Conservation (phyloP, 2,113 vertebrate genomes). For the Atherinomorus stipes region DNA sequence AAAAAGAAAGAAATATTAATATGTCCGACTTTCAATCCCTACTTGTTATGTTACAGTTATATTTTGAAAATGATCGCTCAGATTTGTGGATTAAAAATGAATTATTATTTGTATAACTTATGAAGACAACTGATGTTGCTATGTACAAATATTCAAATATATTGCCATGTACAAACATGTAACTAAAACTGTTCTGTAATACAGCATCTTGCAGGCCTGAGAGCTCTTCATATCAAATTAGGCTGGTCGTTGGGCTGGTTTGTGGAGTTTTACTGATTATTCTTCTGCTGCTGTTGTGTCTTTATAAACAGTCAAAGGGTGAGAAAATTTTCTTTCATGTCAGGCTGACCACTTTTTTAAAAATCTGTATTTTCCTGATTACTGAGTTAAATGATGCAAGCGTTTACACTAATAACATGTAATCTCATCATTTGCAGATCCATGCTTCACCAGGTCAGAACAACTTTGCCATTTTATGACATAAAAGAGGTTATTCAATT, state of each 20-base stretch:
- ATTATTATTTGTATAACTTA: no score
- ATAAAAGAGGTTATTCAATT: neutral
- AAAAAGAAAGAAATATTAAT: no score
- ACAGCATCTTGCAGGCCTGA: rapidly evolving
- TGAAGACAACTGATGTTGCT: no score
- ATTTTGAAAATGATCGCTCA: no score
- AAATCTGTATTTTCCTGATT: neutral
- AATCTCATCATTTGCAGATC: conserved; percentile 22
- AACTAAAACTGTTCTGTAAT: neutral
- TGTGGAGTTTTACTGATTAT: neutral
- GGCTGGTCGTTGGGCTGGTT: neutral
- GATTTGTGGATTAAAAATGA: no score
- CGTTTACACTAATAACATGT: neutral
- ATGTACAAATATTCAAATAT: no score
- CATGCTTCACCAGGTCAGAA: conserved; percentile 2
- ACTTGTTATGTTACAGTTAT: no score
- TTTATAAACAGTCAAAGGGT: conserved; percentile 41
- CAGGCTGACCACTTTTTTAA: no score
- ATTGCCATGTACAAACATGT: neutral
- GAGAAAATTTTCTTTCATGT: neutral
- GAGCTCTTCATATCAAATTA: neutral
- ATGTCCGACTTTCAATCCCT: no score
- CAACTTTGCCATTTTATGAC: neutral
- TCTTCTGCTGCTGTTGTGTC: conserved; percentile 6
- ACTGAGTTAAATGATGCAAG: neutral